Percentiles rank a stretch among this genome's conserved stretches.
phyloP scores from a whole-genome alignment of 1,140 invertebrate species.

The Phymastichus coffea region DNA sequence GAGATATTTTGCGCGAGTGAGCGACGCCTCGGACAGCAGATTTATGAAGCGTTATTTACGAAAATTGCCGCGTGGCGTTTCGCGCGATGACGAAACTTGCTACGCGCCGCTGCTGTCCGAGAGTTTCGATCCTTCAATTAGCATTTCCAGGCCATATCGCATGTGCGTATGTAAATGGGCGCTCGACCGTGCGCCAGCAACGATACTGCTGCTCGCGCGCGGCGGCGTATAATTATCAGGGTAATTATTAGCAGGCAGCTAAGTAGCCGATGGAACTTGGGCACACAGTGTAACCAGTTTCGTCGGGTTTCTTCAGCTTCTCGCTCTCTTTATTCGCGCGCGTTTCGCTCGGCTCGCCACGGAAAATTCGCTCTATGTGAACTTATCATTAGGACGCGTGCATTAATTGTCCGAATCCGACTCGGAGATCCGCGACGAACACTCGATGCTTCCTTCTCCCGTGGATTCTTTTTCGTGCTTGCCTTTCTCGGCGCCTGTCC shows the following conservation, averaged over 20 bases:
- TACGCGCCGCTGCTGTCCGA: neutral
- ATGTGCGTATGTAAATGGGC: slow-evolving; percentile 1
- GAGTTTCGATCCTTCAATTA: slow-evolving; percentile 49
- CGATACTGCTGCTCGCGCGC: slow-evolving; percentile 34
- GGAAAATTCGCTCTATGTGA: too few relatives aligned
- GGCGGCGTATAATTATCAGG: slow-evolving; percentile 51
- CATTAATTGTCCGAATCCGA: too few relatives aligned
- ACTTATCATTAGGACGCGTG: too few relatives aligned
- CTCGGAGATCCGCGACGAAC: too few relatives aligned
- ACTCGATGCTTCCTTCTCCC: too few relatives aligned
- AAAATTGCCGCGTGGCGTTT: slow-evolving; percentile 2
- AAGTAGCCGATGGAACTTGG: slow-evolving; percentile 51
- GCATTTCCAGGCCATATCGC: slow-evolving; percentile 47
- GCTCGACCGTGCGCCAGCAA: too few relatives aligned
- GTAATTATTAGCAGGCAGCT: slow-evolving; percentile 53
- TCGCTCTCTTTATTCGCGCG: too few relatives aligned
- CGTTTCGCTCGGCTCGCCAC: too few relatives aligned
- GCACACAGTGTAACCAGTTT: slow-evolving; percentile 21
- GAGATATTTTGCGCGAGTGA: slow-evolving; percentile 8
- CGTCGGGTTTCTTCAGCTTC: too few relatives aligned
- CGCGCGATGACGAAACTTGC: slow-evolving; percentile 7
- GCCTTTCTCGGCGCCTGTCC: too few relatives aligned
- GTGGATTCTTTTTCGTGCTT: too few relatives aligned
- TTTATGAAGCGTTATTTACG: slow-evolving; percentile 17
- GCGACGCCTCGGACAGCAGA: slow-evolving; percentile 2